Conservation (phyloP, 2,888 invertebrate species). For the Antheraea assamensis region DNA sequence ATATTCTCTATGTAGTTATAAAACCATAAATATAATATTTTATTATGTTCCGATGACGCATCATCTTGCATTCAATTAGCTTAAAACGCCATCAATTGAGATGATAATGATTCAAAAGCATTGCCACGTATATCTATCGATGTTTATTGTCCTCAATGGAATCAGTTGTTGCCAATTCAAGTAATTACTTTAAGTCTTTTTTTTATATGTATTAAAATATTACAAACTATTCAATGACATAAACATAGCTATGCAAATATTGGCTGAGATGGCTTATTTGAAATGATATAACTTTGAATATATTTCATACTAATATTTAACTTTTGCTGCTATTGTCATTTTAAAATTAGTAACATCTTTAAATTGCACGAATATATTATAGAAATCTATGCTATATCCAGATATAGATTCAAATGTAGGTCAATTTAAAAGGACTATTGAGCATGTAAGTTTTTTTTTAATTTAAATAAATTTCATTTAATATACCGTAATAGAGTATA, state of each 20-base stretch:
- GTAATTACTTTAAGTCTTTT: not conserved
- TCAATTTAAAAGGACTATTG: not conserved
- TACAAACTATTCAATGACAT: not conserved
- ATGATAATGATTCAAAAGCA: slow-evolving; percentile 64
- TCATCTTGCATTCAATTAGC: slow-evolving; percentile 33
- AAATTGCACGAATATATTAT: not conserved
- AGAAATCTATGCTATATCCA: not conserved
- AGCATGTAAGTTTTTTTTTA: not conserved
- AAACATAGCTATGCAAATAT: not conserved
- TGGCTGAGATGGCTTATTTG: too few relatives aligned
- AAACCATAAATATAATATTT: not conserved
- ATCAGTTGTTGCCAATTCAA: slow-evolving; percentile 37
- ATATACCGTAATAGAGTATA: too few relatives aligned
- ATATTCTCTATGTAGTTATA: not conserved
- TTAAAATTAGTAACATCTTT: not conserved
- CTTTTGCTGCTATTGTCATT: too few relatives aligned
- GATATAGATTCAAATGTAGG: not conserved
- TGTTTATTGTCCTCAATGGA: slow-evolving; percentile 35
- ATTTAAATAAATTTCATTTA: not conserved
- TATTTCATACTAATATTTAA: too few relatives aligned
- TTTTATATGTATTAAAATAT: not conserved
- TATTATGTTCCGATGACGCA: slow-evolving; percentile 42
- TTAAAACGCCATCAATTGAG: slow-evolving; percentile 54
- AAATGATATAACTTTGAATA: too few relatives aligned
- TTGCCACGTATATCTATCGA: slow-evolving; percentile 45